Conservation (phyloP, 2,888 invertebrate genomes). For the Dicyrtoma fusca region DNA sequence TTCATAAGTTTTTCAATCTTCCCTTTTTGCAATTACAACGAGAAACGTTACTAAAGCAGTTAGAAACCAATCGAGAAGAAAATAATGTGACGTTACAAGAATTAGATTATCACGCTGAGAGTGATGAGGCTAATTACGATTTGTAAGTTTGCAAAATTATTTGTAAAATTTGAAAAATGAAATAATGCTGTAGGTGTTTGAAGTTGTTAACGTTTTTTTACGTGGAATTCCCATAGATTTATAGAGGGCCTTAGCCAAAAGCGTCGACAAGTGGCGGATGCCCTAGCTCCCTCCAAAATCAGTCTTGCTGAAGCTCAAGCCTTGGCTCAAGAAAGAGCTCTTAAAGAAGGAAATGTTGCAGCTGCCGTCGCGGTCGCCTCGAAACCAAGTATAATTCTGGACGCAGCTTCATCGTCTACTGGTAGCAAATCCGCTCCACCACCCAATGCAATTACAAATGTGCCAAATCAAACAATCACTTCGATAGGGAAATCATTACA, state of each 20-base stretch:
- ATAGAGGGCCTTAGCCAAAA: slow-evolving; percentile 75
- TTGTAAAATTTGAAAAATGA: neutral
- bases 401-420: neutral
- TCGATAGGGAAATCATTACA: slow-evolving; percentile 29
- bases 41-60: slow-evolving; percentile 77
- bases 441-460: slow-evolving; percentile 22
- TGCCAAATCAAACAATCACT: slow-evolving; percentile 4
- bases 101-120: slow-evolving; percentile 73
- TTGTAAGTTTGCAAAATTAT: slow-evolving; percentile 59
- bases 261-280: slow-evolving; percentile 73
- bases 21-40: slow-evolving; percentile 90
- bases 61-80: slow-evolving; percentile 83
- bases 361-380: slow-evolving; percentile 28
- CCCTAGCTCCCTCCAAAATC: slow-evolving; percentile 56
- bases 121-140: slow-evolving; percentile 75
- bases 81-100: slow-evolving; percentile 75
- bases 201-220: slow-evolving; percentile 4
- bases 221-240: slow-evolving; percentile 61
- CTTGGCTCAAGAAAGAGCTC: slow-evolving; percentile 40
- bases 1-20: slow-evolving; percentile 93
- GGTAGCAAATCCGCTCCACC: no score
- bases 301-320: slow-evolving; percentile 49
- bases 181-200: no score
- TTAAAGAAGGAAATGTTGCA: slow-evolving; percentile 34
- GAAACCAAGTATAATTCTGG: slow-evolving; percentile 19